Conservation (phyloP, 2,888 invertebrate species). For the Leptogaster cylindrica region DNA sequence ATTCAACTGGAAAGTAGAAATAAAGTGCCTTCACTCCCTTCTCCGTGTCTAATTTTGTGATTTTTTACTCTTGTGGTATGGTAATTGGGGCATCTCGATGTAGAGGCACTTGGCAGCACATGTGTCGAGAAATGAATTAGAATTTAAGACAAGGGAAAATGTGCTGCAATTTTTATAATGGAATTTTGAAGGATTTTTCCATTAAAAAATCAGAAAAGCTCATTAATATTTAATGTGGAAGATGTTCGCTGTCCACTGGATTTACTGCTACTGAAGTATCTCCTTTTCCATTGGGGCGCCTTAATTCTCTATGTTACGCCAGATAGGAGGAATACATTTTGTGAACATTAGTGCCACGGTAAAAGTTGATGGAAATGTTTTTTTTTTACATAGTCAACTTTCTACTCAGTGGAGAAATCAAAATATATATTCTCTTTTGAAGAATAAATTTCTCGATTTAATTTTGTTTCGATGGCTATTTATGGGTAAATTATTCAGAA, state of each 20-base stretch:
- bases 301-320: background rate
- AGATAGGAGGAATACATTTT: no score
- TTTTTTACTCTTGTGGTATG: conserved; percentile 22
- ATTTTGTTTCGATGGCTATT: no score
- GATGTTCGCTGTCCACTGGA: conserved; percentile 22
- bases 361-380: conserved; percentile 25
- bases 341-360: background rate
- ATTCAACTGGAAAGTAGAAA: background rate
- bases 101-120: conserved; percentile 42
- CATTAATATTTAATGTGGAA: conserved; percentile 45
- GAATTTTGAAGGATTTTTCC: conserved; percentile 43
- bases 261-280: background rate
- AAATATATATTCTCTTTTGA: no score
- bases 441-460: no score
- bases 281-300: background rate
- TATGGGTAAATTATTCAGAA: no score
- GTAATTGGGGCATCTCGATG: conserved; percentile 28
- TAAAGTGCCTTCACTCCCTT: background rate
- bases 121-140: conserved; percentile 46
- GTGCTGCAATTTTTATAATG: conserved; percentile 46
- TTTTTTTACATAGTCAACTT: background rate
- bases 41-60: conserved; percentile 27
- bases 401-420: no score
- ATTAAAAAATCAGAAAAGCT: conserved; percentile 42
- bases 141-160: conserved; percentile 44